Evolutionary conservation across 1,140 invertebrate species (phyloP).

Genomic region (Argopecten irradians): DNA sequence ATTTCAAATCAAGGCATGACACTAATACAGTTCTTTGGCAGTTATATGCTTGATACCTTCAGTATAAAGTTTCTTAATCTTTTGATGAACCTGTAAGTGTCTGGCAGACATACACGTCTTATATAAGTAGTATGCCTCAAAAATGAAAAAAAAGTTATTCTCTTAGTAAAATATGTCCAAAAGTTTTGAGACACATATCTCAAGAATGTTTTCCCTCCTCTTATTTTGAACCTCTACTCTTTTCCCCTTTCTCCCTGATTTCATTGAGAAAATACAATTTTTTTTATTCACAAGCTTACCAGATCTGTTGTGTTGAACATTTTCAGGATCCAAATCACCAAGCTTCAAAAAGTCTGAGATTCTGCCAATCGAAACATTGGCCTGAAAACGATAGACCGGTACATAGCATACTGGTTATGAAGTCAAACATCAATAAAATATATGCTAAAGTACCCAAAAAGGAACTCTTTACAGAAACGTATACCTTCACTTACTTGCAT

Average conservation of each 20-base stretch:
- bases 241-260: not conserved
- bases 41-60: too few species aligned
- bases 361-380: conserved; percentile 72
- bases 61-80: too few species aligned
- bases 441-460: not conserved
- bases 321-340: conserved; percentile 70
- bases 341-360: conserved; percentile 72
- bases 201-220: not conserved
- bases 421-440: not conserved
- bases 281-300: conserved; percentile 43
- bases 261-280: too few species aligned
- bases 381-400: conserved; percentile 56
- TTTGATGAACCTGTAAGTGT: too few species aligned
- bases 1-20: too few species aligned
- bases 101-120: too few species aligned
- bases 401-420: too few species aligned
- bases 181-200: not conserved
- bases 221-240: not conserved
- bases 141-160: too few species aligned
- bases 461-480: not conserved
- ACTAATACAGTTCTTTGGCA: too few species aligned
- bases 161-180: not conserved
- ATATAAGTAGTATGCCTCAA: too few species aligned
- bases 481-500: not conserved
- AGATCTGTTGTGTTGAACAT: conserved; percentile 59